Conservation (phyloP, 2,797 vertebrate genomes). For the Amblyraja radiata region DNA sequence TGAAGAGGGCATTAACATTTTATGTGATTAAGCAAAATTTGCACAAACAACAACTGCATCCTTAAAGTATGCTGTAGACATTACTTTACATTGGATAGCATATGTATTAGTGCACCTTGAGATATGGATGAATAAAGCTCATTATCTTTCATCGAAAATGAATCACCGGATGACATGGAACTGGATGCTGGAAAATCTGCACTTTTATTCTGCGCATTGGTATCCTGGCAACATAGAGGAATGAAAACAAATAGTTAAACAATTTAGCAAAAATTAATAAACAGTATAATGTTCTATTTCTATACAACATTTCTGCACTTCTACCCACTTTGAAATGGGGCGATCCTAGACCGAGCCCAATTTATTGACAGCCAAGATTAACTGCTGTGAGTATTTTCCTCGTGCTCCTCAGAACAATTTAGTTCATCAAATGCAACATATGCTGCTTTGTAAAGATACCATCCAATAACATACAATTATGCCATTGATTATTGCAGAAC, state of each 20-base stretch:
- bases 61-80: not conserved
- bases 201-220: not conserved
- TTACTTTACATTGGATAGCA: not conserved
- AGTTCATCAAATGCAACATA: not conserved
- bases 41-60: not conserved
- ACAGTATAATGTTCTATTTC: not conserved
- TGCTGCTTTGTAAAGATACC: not conserved
- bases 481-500: not conserved
- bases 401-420: not conserved
- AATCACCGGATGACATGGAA: not conserved
- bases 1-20: not conserved
- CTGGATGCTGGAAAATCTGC: not conserved
- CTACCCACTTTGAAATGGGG: not conserved
- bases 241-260: not conserved
- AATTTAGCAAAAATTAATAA: not conserved
- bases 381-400: not conserved
- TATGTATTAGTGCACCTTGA: slow-evolving; percentile 52
- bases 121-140: slow-evolving; percentile 73
- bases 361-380: not conserved
- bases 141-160: slow-evolving; percentile 67
- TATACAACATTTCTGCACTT: not conserved
- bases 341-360: not conserved
- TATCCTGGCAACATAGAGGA: not conserved
- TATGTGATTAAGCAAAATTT: not conserved
- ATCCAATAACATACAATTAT: not conserved